Conservation (phyloP, 2,888 invertebrate genomes). For the Drosophila helvetica region DNA sequence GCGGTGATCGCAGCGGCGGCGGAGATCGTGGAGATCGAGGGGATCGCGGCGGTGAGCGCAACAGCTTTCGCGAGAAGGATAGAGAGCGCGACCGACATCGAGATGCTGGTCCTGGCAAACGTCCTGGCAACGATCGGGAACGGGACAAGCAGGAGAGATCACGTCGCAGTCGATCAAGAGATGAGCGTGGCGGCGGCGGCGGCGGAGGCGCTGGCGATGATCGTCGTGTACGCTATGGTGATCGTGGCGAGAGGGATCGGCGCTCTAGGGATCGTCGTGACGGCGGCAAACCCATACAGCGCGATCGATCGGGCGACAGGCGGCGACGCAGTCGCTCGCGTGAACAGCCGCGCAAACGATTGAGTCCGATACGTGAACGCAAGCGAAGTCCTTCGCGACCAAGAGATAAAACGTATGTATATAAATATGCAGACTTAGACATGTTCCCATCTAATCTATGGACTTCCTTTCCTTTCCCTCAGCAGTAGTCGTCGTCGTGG, state of each 20-base stretch:
- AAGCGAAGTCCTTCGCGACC: constrained; percentile 76
- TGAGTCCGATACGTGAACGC: constrained; percentile 78
- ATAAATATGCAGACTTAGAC: neutral
- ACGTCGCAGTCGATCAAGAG: constrained; percentile 68
- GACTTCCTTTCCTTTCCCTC: neutral
- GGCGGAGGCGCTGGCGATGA: constrained; percentile 45
- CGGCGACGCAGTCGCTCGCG: constrained; percentile 73
- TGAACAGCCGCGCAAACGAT: constrained; percentile 67
- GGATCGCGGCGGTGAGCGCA: constrained; percentile 80
- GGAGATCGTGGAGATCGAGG: constrained; percentile 50
- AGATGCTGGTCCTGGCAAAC: constrained; percentile 51
- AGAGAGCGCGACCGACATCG: constrained; percentile 72
- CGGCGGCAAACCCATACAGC: constrained; percentile 55
- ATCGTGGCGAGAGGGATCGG: constrained; percentile 53
- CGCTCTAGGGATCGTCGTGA: constrained; percentile 79
- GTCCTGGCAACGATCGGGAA: constrained; percentile 52
- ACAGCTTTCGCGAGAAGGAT: constrained; percentile 54
- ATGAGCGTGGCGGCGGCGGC: constrained; percentile 55
- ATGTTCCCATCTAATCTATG: neutral
- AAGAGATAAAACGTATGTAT: constrained; percentile 78
- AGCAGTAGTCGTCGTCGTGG: constrained; percentile 80
- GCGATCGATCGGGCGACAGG: constrained; percentile 63
- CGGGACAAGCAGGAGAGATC: constrained; percentile 33
- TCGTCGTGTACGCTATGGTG: constrained; percentile 39
- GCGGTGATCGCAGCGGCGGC: constrained; percentile 71